Evolutionary conservation across 2,113 vertebrate species (phyloP).

Genomic region (Nerophis lumbriciformis): DNA sequence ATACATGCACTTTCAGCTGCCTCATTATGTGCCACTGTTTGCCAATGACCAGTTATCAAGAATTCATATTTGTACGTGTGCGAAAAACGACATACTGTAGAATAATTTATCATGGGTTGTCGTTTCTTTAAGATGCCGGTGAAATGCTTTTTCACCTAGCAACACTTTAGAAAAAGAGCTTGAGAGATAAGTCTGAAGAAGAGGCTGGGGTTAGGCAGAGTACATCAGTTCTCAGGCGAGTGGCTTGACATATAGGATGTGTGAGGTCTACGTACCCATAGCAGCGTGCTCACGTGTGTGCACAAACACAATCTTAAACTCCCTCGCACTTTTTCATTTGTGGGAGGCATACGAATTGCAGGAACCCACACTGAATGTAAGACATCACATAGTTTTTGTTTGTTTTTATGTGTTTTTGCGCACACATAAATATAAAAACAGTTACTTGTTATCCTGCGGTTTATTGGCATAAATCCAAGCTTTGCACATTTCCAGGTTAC

Average conservation of each 20-base stretch:
- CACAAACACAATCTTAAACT: conserved; percentile 27
- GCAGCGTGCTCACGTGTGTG: conserved; percentile 24
- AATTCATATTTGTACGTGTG: background rate
- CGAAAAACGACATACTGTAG: background rate
- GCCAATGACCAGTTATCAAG: too few relatives aligned
- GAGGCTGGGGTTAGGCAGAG: conserved; percentile 1
- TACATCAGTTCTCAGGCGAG: conserved; percentile 64
- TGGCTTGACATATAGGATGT: conserved; percentile 70
- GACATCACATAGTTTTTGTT: conserved; percentile 47
- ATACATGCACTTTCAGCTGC: conserved; percentile 33
- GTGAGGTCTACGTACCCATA: conserved; percentile 57
- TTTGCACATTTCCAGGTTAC: background rate
- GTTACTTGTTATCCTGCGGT: conserved; percentile 11
- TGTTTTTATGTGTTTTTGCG: conserved; percentile 1
- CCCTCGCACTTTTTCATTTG: conserved; percentile 37
- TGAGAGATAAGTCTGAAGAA: conserved; percentile 22
- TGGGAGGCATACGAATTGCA: conserved; percentile 41
- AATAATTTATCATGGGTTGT: background rate
- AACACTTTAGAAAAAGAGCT: conserved; percentile 8
- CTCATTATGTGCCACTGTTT: conserved; percentile 30
- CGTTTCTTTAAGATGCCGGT: conserved; percentile 25
- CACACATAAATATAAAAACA: conserved; percentile 26
- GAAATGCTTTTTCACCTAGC: conserved; percentile 38
- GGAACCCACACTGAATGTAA: conserved; percentile 45
- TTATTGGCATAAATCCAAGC: conserved; percentile 13